A percentile compares a stretch with the other conserved stretches of the same genome.
Evolutionary conservation across 2,888 invertebrate species (phyloP).

Genomic region (Buathra laborator): DNA sequence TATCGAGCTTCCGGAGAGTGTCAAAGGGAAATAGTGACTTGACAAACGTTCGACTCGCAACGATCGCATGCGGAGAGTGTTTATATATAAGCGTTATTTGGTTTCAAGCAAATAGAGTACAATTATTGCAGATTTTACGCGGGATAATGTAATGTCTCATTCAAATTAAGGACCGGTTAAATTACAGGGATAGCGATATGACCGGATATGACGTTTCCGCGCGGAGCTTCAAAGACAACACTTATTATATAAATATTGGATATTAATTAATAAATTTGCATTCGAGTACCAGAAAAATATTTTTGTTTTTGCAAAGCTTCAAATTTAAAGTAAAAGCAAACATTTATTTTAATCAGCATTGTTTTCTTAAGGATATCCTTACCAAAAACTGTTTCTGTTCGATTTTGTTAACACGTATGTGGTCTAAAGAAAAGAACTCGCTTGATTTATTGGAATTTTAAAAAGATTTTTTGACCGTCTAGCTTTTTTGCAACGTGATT

Average conservation of each 20-base stretch:
- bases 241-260: neutral
- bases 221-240: constrained; percentile 22
- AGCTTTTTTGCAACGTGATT: too few relatives aligned
- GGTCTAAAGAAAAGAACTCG: too few relatives aligned
- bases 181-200: neutral
- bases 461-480: too few relatives aligned
- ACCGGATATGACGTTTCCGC: constrained; percentile 24
- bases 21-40: neutral
- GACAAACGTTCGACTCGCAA: neutral
- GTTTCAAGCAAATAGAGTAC: neutral
- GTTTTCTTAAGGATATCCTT: too few relatives aligned
- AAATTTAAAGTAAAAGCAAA: neutral
- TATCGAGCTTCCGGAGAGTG: constrained; percentile 8
- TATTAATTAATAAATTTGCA: neutral
- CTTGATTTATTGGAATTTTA: too few relatives aligned
- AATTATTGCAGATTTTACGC: neutral
- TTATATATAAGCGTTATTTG: neutral
- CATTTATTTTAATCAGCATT: neutral
- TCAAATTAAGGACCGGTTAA: too few relatives aligned
- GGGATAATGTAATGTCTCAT: too few relatives aligned
- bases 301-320: neutral
- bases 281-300: neutral
- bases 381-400: too few relatives aligned
- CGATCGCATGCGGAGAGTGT: neutral
- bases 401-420: too few relatives aligned